These are phyloP conservation scores for Limnephilus lunatus DNA, from an alignment of 2,888 invertebrate genomes.

Conservation along the genomic window DNA sequence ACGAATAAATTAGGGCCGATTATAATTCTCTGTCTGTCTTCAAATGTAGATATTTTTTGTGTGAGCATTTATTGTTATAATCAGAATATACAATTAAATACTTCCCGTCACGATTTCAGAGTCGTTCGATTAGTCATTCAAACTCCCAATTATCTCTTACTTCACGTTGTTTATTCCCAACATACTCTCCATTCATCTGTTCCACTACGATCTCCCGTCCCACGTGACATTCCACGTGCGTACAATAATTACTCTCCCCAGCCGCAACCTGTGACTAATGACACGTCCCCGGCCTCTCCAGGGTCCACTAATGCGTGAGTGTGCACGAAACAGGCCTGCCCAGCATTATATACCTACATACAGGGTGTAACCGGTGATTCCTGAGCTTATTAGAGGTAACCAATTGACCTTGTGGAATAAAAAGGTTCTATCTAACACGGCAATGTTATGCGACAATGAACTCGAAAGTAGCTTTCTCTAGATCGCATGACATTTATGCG, in stretches of 20 bases:
- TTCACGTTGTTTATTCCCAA: background rate
- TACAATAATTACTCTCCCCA: background rate
- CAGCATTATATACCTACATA: background rate
- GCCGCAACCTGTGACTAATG: background rate
- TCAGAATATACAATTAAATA: background rate
- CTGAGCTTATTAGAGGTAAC: background rate
- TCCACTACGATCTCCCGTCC: background rate
- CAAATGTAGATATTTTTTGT: background rate
- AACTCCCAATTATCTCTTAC: background rate
- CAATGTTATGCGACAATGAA: no score
- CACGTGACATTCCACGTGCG: conserved; percentile 2
- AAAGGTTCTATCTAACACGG: no score
- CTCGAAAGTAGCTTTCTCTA: no score
- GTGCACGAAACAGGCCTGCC: background rate
- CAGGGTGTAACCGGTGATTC: background rate
- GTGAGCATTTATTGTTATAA: background rate
- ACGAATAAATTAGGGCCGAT: no score
- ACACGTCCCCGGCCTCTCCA: background rate
- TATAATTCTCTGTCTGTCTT: background rate
- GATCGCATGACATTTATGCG: no score
- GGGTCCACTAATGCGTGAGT: background rate
- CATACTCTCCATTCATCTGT: background rate
- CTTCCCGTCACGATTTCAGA: background rate
- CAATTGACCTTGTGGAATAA: background rate
- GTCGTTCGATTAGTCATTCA: background rate